phyloP scores from a whole-genome alignment of 1,140 invertebrate species.

The Magallana ariakensis region DNA sequence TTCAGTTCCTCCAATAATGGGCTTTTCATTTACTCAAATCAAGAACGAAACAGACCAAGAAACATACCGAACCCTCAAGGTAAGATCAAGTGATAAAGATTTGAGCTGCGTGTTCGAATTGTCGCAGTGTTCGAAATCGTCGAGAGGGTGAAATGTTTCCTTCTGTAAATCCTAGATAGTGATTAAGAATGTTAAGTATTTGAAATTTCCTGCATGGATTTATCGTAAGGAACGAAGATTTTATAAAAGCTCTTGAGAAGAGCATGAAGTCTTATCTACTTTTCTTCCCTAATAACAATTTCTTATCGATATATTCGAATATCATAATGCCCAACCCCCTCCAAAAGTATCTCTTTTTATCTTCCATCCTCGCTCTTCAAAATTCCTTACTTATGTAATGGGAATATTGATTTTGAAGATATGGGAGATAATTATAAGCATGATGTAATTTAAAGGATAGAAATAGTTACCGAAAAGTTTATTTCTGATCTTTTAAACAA shows the following conservation, averaged over 20 bases:
- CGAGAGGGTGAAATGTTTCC: not conserved
- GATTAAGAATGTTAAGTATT: conserved; percentile 5
- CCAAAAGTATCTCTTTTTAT: conserved; percentile 5
- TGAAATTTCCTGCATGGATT: not conserved
- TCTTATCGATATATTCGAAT: conserved; percentile 32
- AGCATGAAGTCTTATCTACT: conserved; percentile 8
- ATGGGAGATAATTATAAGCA: conserved; percentile 10
- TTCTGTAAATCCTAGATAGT: not conserved
- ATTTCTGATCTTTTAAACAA: conserved; percentile 35
- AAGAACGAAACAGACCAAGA: conserved; percentile 72
- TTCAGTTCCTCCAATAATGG: conserved; percentile 76
- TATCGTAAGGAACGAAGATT: not conserved
- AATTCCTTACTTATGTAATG: conserved; percentile 30
- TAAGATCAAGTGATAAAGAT: conserved; percentile 47
- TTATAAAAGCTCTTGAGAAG: not conserved
- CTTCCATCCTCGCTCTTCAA: not conserved
- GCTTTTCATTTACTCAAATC: conserved; percentile 72
- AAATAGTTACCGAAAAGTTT: conserved; percentile 13
- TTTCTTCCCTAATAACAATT: conserved; percentile 6
- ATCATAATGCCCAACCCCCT: conserved; percentile 37
- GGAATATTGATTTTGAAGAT: conserved; percentile 30
- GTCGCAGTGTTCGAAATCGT: not conserved
- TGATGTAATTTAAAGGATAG: conserved; percentile 32
- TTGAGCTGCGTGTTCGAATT: not conserved
- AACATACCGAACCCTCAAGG: conserved; percentile 75